A percentile compares a stretch with the other conserved stretches of the same genome.
phyloP scores from a whole-genome alignment of 2,888 invertebrate genomes.

The Rhimphoctona megacephalus region DNA sequence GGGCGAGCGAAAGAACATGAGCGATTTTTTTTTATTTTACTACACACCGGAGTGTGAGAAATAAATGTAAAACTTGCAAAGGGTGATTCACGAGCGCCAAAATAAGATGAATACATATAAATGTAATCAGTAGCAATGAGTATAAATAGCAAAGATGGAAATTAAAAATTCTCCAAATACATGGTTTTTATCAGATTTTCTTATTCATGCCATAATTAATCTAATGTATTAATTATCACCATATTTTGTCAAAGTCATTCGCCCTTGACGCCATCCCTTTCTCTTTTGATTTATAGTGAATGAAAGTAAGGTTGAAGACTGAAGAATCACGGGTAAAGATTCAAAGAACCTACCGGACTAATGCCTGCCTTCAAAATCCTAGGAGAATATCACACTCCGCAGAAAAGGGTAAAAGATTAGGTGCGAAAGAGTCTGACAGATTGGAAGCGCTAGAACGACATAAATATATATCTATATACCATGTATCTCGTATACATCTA shows the following conservation, averaged over 20 bases:
- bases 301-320: not conserved
- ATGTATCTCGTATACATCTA: not conserved
- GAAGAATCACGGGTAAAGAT: slow-evolving; percentile 6
- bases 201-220: not conserved
- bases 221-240: not conserved
- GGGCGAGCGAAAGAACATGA: not conserved
- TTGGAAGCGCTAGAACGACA: slow-evolving; percentile 29
- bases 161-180: not conserved
- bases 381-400: slow-evolving; percentile 19
- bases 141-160: not conserved
- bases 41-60: not conserved
- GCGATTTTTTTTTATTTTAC: not conserved
- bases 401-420: slow-evolving; percentile 41
- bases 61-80: not conserved
- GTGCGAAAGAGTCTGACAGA: slow-evolving; percentile 49
- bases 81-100: not conserved
- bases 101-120: not conserved
- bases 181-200: not conserved
- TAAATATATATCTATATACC: not conserved
- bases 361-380: not conserved
- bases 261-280: not conserved
- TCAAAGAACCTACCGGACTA: slow-evolving; percentile 16
- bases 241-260: not conserved
- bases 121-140: not conserved
- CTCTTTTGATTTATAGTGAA: not conserved